Evolutionary conservation across 2,888 invertebrate species (phyloP).

Genomic region (Allolobophora icterica): DNA sequence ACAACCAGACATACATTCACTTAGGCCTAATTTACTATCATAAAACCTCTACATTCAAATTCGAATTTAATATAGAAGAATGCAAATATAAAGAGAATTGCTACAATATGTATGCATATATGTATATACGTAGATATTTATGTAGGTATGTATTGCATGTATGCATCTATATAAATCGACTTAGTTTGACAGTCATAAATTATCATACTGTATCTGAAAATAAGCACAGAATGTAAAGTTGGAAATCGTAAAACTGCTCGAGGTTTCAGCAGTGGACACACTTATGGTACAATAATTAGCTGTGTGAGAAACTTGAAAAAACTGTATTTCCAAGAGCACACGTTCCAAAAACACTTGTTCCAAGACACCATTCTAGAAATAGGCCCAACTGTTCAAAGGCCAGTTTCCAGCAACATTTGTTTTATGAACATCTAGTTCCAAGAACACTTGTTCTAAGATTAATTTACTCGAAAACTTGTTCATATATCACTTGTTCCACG

Average conservation of each 20-base stretch:
- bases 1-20: too few relatives aligned
- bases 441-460: neutral
- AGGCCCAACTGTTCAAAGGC: neutral
- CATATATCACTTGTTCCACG: neutral
- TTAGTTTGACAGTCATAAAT: too few relatives aligned
- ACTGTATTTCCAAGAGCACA: neutral
- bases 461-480: neutral
- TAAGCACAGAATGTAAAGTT: neutral
- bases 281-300: neutral
- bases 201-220: too few relatives aligned
- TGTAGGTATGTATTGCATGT: too few relatives aligned
- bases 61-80: too few relatives aligned
- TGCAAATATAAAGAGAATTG: too few relatives aligned
- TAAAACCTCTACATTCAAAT: too few relatives aligned
- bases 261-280: neutral
- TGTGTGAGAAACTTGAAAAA: neutral
- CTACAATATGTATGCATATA: too few relatives aligned
- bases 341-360: too few relatives aligned
- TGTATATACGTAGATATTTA: too few relatives aligned
- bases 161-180: too few relatives aligned
- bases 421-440: neutral
- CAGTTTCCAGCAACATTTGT: neutral
- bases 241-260: neutral
- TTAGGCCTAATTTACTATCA: too few relatives aligned
- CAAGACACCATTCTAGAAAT: neutral